Conservation (phyloP, 1,140 invertebrate genomes). For the Leptinotarsa texana region DNA sequence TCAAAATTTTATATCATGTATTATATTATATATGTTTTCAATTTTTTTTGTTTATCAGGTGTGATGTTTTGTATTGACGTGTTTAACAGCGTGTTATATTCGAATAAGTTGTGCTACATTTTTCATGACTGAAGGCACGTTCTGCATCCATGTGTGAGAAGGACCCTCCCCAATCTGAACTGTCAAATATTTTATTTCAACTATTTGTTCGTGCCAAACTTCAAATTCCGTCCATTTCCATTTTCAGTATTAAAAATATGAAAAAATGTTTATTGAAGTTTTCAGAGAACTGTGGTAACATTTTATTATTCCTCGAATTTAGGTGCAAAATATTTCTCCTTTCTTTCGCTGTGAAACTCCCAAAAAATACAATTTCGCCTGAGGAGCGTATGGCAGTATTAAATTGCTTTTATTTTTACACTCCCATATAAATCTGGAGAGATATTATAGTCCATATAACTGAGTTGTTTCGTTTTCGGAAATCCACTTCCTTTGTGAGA, state of each 20-base stretch:
- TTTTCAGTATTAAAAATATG: neutral
- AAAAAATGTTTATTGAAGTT: neutral
- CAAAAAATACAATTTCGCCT: conserved; percentile 19
- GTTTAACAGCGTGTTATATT: no score
- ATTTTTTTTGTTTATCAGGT: no score
- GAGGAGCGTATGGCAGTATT: conserved; percentile 20
- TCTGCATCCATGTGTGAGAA: no score
- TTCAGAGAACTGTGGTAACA: neutral
- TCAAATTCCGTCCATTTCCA: neutral
- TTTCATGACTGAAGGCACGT: no score
- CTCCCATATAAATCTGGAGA: conserved; percentile 20
- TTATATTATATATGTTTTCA: no score
- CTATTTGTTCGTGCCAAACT: no score
- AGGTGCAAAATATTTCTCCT: conserved; percentile 11
- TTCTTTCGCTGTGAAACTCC: neutral
- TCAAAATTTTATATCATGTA: no score
- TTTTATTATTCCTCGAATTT: conserved; percentile 6
- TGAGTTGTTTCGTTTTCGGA: conserved; percentile 28
- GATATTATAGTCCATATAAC: conserved; percentile 27
- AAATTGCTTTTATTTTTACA: conserved; percentile 26
- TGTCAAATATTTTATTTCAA: no score
- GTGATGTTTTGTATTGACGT: no score
- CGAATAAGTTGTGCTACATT: no score
- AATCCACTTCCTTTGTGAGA: conserved; percentile 25
- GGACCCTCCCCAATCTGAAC: no score